Evolutionary conservation across 1,140 invertebrate genomes (phyloP).

Genomic region (Anagrus nilaparvatae): DNA sequence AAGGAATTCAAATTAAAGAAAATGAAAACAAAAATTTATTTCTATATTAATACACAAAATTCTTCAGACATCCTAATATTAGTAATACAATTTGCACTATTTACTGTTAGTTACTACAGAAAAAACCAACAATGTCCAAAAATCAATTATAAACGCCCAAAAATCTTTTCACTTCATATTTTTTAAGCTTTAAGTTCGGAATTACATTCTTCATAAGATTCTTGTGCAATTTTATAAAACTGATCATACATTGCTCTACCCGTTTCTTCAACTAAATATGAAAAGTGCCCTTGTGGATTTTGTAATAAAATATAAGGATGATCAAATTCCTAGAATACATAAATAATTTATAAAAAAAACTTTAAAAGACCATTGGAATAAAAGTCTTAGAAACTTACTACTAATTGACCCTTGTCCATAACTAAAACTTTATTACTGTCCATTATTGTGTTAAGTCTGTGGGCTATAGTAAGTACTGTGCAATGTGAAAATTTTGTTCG

Average conservation of each 20-base stretch:
- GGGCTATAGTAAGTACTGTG: conserved; percentile 56
- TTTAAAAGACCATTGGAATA: conserved; percentile 12
- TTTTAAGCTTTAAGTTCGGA: too few relatives aligned
- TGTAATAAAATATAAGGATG: conserved; percentile 48
- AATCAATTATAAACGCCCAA: too few relatives aligned
- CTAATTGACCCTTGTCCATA: conserved; percentile 43
- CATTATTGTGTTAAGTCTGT: conserved; percentile 47
- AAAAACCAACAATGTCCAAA: too few relatives aligned
- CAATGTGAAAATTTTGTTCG: conserved; percentile 38
- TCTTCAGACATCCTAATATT: too few relatives aligned
- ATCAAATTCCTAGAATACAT: conserved; percentile 48
- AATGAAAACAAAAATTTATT: too few relatives aligned
- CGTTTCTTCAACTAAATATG: conserved; percentile 55
- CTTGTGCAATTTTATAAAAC: conserved; percentile 31
- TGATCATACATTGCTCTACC: conserved; percentile 45
- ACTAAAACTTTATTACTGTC: conserved; percentile 53
- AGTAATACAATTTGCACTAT: too few relatives aligned
- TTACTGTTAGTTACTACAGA: too few relatives aligned
- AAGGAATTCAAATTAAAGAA: too few relatives aligned
- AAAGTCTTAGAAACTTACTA: conserved; percentile 31
- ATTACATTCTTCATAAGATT: too few relatives aligned
- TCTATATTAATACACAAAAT: too few relatives aligned
- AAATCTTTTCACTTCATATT: too few relatives aligned
- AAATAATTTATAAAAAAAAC: conserved; percentile 2
- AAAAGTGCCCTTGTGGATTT: conserved; percentile 44